These are phyloP conservation scores for Peromyscus melanophrys DNA, from an alignment of 2,797 vertebrate species.

Conservation along the genomic window DNA sequence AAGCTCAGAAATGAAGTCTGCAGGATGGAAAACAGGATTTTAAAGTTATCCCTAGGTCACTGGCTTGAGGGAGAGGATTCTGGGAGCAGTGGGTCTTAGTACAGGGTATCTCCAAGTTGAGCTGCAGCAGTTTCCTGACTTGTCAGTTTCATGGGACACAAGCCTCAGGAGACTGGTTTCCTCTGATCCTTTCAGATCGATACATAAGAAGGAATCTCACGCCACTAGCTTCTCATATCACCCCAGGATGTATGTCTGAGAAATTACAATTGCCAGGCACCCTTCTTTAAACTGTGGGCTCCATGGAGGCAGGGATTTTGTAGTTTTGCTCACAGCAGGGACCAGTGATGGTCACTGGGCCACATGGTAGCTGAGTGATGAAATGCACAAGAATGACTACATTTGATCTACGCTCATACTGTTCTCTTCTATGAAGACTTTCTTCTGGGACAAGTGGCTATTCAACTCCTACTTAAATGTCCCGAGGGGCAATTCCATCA, in stretches of 20 bases:
- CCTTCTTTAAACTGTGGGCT: background rate
- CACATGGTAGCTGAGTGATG: background rate
- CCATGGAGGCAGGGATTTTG: background rate
- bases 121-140: background rate
- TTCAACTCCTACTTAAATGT: slow-evolving; percentile 29
- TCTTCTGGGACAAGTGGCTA: background rate
- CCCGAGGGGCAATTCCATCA: background rate
- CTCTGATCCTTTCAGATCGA: slow-evolving; percentile 5
- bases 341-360: background rate
- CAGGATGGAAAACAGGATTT: background rate
- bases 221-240: background rate
- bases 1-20: slow-evolving; percentile 2
- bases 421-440: background rate
- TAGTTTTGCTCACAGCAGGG: background rate
- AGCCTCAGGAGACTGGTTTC: background rate
- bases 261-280: background rate
- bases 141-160: background rate
- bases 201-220: background rate
- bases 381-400: background rate
- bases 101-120: background rate
- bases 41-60: background rate
- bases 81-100: background rate
- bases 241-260: background rate
- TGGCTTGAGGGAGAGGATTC: background rate
- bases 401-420: background rate